A percentile compares a stretch with the other conserved stretches of the same genome.
Conservation (phyloP, 2,888 invertebrate species). For the Augochlorella aurata region DNA sequence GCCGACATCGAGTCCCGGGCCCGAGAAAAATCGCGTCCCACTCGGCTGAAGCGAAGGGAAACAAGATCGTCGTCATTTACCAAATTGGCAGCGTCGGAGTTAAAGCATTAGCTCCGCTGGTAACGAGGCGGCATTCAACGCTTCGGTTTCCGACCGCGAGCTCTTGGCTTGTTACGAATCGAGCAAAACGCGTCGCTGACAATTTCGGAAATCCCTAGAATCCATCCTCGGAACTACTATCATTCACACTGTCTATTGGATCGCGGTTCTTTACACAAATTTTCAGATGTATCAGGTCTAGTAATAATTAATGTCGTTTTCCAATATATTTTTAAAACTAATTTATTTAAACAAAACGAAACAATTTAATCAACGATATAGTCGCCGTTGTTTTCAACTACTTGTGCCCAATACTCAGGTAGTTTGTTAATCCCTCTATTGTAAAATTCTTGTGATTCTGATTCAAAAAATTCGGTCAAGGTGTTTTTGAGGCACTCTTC, state of each 20-base stretch:
- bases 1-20: constrained; percentile 1
- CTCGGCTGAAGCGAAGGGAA: neutral
- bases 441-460: too few relatives aligned
- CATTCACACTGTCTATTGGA: neutral
- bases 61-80: constrained; percentile 49
- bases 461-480: too few relatives aligned
- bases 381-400: too few relatives aligned
- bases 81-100: constrained; percentile 56
- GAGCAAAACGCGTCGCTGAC: constrained; percentile 20
- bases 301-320: too few relatives aligned
- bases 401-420: too few relatives aligned
- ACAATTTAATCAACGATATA: too few relatives aligned
- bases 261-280: neutral
- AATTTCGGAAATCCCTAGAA: neutral
- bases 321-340: too few relatives aligned
- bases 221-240: neutral
- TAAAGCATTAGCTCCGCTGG: constrained; percentile 34
- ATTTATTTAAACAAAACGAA: too few relatives aligned
- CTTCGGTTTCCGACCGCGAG: constrained; percentile 2
- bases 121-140: constrained; percentile 38
- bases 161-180: constrained; percentile 15
- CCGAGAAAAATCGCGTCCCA: constrained; percentile 38
- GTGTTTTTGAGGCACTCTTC: too few relatives aligned
- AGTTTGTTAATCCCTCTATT: too few relatives aligned
- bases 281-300: neutral